Conservation (phyloP, 2,113 vertebrate species). For the Cyprinodon tularosa region DNA sequence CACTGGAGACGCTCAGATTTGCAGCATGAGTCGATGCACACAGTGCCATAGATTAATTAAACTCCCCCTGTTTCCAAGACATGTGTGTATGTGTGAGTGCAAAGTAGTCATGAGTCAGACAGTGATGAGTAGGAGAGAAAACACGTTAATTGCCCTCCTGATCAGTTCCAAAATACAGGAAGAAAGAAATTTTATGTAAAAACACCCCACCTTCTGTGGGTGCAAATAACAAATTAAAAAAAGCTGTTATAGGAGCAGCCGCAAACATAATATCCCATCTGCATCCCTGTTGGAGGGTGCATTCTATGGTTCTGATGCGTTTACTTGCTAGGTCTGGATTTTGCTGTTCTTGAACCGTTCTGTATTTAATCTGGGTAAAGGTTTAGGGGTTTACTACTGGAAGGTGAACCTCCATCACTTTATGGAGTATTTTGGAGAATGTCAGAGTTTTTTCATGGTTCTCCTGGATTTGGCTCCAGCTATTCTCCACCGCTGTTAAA, state of each 20-base stretch:
- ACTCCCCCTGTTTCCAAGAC: conserved; percentile 56
- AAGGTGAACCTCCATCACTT: background rate
- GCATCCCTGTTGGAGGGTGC: background rate
- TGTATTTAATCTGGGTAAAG: background rate
- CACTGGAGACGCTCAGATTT: conserved; percentile 53
- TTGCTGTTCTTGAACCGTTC: background rate
- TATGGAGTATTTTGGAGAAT: background rate
- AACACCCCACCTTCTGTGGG: conserved; percentile 17
- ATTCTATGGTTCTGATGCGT: background rate
- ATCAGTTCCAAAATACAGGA: conserved; percentile 51
- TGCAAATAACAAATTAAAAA: conserved; percentile 20
- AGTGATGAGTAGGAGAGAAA: conserved; percentile 61
- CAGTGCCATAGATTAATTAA: conserved; percentile 74
- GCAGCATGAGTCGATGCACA: conserved; percentile 55
- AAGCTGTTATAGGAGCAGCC: background rate
- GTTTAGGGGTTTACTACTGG: background rate
- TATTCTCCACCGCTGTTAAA: background rate
- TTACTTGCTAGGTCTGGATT: background rate
- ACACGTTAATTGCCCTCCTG: conserved; percentile 59
- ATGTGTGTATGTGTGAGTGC: conserved; percentile 40
- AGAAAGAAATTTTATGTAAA: conserved; percentile 47
- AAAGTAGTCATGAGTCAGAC: conserved; percentile 55
- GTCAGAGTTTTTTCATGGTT: background rate
- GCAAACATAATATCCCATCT: background rate
- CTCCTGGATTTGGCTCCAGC: background rate